A percentile compares a stretch with the other conserved stretches of the same genome.
Conservation (phyloP, 2,888 invertebrate species). For the Cataglyphis livida region DNA sequence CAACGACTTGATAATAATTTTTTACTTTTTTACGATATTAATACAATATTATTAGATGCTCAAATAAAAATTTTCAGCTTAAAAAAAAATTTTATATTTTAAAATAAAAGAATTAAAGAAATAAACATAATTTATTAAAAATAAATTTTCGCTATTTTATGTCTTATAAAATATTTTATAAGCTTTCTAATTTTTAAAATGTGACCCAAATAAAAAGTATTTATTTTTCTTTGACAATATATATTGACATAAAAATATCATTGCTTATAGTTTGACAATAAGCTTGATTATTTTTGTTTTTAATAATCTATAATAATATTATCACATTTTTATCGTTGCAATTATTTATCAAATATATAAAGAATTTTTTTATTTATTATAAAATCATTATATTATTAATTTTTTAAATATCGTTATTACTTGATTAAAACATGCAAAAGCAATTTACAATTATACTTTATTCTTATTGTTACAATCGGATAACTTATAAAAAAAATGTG, state of each 20-base stretch:
- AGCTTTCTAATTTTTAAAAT: not conserved
- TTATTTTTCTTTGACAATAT: not conserved
- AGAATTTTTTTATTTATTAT: not conserved
- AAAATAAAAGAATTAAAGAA: not conserved
- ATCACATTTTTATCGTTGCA: not conserved
- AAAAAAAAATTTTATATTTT: not conserved
- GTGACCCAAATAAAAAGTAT: not conserved
- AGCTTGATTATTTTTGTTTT: not conserved
- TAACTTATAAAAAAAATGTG: not conserved
- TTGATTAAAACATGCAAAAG: not conserved
- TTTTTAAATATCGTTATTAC: not conserved
- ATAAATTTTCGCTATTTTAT: not conserved
- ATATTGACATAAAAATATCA: not conserved
- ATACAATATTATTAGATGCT: no score
- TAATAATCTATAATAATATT: no score
- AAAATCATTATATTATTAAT: not conserved
- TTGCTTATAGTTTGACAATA: not conserved
- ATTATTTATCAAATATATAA: not conserved
- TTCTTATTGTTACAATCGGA: not conserved
- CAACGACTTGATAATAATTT: no score
- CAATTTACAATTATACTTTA: not conserved
- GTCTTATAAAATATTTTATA: not conserved
- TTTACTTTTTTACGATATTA: no score
- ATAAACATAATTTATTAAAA: not conserved
- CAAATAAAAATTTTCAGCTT: no score